Conservation (phyloP, 1,140 invertebrate genomes). For the Drosophila navojoa region DNA sequence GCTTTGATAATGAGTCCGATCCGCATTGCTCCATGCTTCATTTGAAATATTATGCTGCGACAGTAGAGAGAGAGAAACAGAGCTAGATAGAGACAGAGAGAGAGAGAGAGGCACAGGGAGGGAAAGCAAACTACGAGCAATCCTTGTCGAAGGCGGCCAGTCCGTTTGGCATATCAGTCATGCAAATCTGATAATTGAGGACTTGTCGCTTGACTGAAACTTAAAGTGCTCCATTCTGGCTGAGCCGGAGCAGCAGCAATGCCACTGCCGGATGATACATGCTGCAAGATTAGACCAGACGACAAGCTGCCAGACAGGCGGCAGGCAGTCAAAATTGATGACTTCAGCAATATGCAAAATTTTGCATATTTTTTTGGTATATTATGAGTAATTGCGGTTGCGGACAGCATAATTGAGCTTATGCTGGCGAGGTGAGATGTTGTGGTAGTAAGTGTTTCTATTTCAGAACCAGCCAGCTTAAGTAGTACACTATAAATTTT, state of each 20-base stretch:
- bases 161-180: constrained; percentile 65
- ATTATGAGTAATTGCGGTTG: constrained; percentile 60
- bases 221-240: constrained; percentile 59
- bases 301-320: constrained; percentile 10
- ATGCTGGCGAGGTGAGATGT: background rate
- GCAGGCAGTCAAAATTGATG: constrained; percentile 62
- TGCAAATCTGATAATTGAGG: constrained; percentile 82
- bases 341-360: constrained; percentile 50
- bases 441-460: background rate
- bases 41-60: constrained; percentile 77
- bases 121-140: background rate
- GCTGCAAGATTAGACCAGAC: constrained; percentile 53
- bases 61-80: background rate
- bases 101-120: background rate
- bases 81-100: no score
- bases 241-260: background rate
- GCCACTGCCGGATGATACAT: constrained; percentile 48
- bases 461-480: no score
- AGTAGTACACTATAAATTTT: background rate
- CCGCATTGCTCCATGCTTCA: constrained; percentile 58
- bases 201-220: constrained; percentile 73
- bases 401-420: constrained; percentile 46
- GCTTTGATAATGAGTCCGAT: constrained; percentile 76
- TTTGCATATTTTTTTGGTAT: constrained; percentile 54
- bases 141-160: constrained; percentile 10